These are phyloP conservation scores for Sturnira hondurensis DNA, from an alignment of 2,113 vertebrate species.

Conservation along the genomic window DNA sequence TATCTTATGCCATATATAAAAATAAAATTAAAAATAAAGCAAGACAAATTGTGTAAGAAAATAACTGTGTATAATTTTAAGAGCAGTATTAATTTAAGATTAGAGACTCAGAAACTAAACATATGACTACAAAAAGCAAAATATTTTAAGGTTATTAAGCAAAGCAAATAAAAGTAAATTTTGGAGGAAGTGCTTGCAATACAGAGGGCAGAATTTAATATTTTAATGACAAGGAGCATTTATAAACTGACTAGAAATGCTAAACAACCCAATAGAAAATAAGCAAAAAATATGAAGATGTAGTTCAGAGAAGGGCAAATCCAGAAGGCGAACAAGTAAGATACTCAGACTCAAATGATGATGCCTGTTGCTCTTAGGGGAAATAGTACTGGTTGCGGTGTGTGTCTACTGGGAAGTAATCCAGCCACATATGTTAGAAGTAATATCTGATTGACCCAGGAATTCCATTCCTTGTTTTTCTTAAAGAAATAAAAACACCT, in stretches of 20 bases:
- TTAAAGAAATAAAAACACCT: not conserved
- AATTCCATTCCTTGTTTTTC: not conserved
- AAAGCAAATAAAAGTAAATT: not conserved
- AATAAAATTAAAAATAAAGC: not conserved
- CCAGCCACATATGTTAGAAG: not conserved
- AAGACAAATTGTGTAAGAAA: not conserved
- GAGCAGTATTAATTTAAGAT: not conserved
- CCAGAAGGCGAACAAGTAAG: not conserved
- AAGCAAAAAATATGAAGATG: not conserved
- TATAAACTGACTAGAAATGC: not conserved
- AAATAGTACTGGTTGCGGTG: not conserved
- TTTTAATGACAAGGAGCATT: not conserved
- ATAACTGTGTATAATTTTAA: not conserved
- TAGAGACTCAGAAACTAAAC: not conserved
- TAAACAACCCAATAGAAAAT: not conserved
- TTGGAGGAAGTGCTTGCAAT: not conserved
- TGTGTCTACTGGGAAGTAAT: not conserved
- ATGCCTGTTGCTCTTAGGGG: not conserved
- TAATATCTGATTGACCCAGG: not conserved
- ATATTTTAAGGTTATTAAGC: not conserved
- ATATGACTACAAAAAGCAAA: not conserved
- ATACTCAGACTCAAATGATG: not conserved
- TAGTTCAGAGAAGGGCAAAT: not conserved
- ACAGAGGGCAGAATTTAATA: not conserved
- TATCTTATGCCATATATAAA: not conserved